Percentiles rank a stretch among this genome's conserved stretches.
These are phyloP conservation scores for Caenorhabditis japonica DNA, from an alignment of 2,888 invertebrate genomes.

Conservation along the genomic window DNA sequence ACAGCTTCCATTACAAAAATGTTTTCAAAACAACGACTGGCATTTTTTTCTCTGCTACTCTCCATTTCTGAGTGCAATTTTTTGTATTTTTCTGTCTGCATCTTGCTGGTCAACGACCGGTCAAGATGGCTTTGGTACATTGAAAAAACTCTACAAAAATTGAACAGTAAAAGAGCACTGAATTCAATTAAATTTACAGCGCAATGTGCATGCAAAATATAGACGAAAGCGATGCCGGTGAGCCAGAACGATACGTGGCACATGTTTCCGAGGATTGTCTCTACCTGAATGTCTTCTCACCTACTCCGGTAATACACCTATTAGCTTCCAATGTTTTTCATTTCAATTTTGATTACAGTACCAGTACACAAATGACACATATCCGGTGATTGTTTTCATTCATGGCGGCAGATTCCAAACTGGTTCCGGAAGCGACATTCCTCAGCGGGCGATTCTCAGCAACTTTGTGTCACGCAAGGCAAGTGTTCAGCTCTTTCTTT, in stretches of 20 bases:
- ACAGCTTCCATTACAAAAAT: too few species aligned
- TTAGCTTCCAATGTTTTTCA: neutral
- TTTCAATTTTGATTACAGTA: too few species aligned
- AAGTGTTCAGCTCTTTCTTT: constrained; percentile 24
- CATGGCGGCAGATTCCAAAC: constrained; percentile 93
- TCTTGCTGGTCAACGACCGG: too few species aligned
- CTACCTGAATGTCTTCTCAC: constrained; percentile 92
- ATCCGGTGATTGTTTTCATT: constrained; percentile 94
- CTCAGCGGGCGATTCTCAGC: constrained; percentile 73
- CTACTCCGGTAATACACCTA: constrained; percentile 80
- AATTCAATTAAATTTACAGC: too few species aligned
- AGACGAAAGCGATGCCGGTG: constrained; percentile 57
- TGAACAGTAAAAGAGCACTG: too few species aligned
- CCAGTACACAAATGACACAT: constrained; percentile 79
- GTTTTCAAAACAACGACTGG: too few species aligned
- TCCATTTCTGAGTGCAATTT: too few species aligned
- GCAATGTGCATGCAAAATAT: constrained; percentile 70
- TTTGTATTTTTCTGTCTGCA: too few species aligned
- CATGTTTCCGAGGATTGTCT: constrained; percentile 87
- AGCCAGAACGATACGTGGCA: constrained; percentile 65
- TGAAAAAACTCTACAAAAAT: too few species aligned
- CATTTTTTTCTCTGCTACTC: too few species aligned
- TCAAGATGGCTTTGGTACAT: too few species aligned
- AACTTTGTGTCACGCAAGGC: constrained; percentile 82
- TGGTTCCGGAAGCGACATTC: constrained; percentile 80